Conservation (phyloP, 2,113 vertebrate genomes). For the Panurus biarmicus region DNA sequence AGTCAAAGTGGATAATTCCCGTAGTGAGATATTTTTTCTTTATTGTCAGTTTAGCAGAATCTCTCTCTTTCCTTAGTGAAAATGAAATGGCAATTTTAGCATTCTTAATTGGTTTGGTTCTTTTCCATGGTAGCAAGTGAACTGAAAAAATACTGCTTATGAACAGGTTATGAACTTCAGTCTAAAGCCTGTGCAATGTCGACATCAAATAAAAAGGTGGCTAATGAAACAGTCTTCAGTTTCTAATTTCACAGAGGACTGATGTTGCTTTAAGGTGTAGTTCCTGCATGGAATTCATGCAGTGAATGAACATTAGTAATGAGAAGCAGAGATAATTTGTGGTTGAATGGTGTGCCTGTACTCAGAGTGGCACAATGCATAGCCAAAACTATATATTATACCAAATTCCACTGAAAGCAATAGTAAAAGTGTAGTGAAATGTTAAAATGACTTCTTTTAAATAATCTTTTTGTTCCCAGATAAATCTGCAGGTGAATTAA, state of each 20-base stretch:
- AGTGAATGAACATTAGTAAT: constrained; percentile 60
- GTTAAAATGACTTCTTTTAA: constrained; percentile 28
- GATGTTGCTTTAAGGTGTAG: constrained; percentile 56
- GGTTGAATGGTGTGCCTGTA: constrained; percentile 25
- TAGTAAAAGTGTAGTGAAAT: constrained; percentile 7
- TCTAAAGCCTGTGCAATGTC: not conserved
- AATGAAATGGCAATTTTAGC: constrained; percentile 39
- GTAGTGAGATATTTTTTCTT: constrained; percentile 7
- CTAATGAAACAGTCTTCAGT: constrained; percentile 49
- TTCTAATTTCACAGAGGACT: constrained; percentile 68
- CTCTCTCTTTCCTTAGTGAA: constrained; percentile 6
- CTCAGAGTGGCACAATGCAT: constrained; percentile 28
- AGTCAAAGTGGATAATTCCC: not conserved
- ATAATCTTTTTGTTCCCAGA: constrained; percentile 30
- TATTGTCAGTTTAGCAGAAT: constrained; percentile 33
- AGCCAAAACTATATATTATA: constrained; percentile 19
- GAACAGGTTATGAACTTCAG: constrained; percentile 28
- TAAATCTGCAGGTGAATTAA: constrained; percentile 10
- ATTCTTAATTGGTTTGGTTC: constrained; percentile 54
- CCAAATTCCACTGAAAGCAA: constrained; percentile 38
- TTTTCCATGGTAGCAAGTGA: constrained; percentile 36
- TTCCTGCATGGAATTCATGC: not conserved
- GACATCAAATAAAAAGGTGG: constrained; percentile 26
- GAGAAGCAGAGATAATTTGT: constrained; percentile 66
- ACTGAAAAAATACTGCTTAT: constrained; percentile 16